A percentile compares a stretch with the other conserved stretches of the same genome.
These are phyloP conservation scores for Cantharis lateralis DNA, from an alignment of 2,888 invertebrate genomes.

Conservation along the genomic window DNA sequence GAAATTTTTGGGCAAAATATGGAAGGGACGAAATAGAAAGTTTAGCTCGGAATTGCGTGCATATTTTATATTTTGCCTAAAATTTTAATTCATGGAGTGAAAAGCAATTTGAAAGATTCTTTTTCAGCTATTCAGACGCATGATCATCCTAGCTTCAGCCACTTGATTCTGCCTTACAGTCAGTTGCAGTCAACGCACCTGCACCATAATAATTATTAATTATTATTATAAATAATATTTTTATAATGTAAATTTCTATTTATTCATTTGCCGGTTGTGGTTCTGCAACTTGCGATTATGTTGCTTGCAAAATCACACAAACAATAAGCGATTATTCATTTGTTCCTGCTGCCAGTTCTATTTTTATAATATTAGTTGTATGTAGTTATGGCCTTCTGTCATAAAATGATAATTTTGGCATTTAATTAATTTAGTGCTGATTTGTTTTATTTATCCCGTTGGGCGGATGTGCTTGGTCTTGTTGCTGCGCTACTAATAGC, in stretches of 20 bases:
- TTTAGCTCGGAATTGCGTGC: neutral
- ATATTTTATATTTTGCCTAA: neutral
- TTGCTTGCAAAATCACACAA: slow-evolving; percentile 8
- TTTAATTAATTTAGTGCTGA: slow-evolving; percentile 56
- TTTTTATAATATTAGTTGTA: slow-evolving; percentile 22
- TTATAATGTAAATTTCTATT: slow-evolving; percentile 14
- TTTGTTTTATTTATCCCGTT: slow-evolving; percentile 56
- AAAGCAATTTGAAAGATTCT: slow-evolving; percentile 30
- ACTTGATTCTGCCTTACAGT: slow-evolving; percentile 40
- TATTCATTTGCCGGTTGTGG: neutral
- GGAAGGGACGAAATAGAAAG: slow-evolving; percentile 12
- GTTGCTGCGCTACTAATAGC: slow-evolving; percentile 59
- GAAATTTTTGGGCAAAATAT: slow-evolving; percentile 25
- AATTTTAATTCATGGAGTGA: neutral
- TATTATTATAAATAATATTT: slow-evolving; percentile 6
- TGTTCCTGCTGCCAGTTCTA: slow-evolving; percentile 22
- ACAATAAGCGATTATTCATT: slow-evolving; percentile 6
- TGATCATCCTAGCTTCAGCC: slow-evolving; percentile 44
- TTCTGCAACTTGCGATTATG: slow-evolving; percentile 9
- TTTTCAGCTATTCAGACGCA: slow-evolving; percentile 45
- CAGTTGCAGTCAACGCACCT: slow-evolving; percentile 41
- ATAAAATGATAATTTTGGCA: slow-evolving; percentile 29
- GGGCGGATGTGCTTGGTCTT: slow-evolving; percentile 57
- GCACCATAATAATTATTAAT: slow-evolving; percentile 34
- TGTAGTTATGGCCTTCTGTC: slow-evolving; percentile 28